Evolutionary conservation across 2,113 vertebrate species (phyloP), one percentile per base, ranked within the genome.

Genomic region (Psephotus haematonotus): DNA sequence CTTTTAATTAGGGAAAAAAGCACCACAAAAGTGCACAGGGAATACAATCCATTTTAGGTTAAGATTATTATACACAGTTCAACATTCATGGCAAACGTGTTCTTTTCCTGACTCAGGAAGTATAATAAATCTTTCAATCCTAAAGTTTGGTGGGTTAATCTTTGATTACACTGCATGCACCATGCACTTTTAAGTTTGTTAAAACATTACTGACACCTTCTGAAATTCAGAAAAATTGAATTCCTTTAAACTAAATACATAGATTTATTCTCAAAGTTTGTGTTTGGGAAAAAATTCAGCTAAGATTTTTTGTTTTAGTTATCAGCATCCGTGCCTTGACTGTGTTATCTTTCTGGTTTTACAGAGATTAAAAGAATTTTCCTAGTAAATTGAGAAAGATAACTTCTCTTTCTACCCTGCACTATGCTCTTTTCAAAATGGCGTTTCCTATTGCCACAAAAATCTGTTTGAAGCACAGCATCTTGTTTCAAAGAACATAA

Each of bases 201-300:
- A 95, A 98, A 95, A 94, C 96, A 96, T 95, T 97, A 85, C 70
- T 74, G 83, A 83, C 33, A 94, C 69, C 37, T 95, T 97, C 76
- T 82, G 93, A 97, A 95, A 71, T 94, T 91, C 92, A 93, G 59
- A 82, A 97, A 97, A 97, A 74, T 33, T 76, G 5, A 22, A 97
- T 94, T 94, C 74, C 43, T 97, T 94, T 90, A 96, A 95, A 80
- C 60, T 92, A 63, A 2, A 4, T 41, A 77, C 59, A 7, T 86
- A 96, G 90, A 96, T 95, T 96, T 97, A 96, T 86, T 94, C 24
- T 83, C 37, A 46, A 65, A 33, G 28, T 57, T 88, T 65, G 23
- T 81, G 27, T 35, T 64, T 12, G 13, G 8, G 52, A 81, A 86
- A 15, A 29, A 15, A 10, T 69, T 85, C 77, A 75, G 84, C 78